Conservation (phyloP, 2,797 vertebrate species). For the Pseudochirops cupreus region DNA sequence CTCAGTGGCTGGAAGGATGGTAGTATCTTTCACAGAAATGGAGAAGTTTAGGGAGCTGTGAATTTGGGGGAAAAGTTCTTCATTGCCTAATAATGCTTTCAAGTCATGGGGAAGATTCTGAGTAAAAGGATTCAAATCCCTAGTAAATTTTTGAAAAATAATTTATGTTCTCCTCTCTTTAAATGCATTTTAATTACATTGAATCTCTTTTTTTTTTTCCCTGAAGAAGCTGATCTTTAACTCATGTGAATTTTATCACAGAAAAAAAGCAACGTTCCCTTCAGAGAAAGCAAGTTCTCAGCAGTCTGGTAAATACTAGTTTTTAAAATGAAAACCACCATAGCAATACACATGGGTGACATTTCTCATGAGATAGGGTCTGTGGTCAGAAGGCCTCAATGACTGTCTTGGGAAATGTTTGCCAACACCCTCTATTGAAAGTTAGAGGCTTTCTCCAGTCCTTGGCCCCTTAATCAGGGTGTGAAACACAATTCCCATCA, state of each 20-base stretch:
- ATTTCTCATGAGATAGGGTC: background rate
- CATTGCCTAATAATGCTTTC: background rate
- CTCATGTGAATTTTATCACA: constrained; percentile 8
- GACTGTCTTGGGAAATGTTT: constrained; percentile 68
- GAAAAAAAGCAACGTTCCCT: background rate
- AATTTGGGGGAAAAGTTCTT: background rate
- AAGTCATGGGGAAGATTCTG: background rate
- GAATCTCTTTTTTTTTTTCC: background rate
- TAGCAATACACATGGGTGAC: background rate
- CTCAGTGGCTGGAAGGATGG: background rate
- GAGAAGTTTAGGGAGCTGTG: background rate
- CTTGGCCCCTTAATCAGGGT: constrained; percentile 63
- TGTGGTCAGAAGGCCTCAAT: constrained; percentile 9
- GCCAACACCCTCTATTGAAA: constrained; percentile 70
- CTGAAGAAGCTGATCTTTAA: constrained; percentile 45
- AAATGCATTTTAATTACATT: constrained; percentile 54
- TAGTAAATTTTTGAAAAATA: background rate
- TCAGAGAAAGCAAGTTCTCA: constrained; percentile 1
- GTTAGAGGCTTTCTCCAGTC: constrained; percentile 71
- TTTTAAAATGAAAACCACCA: constrained; percentile 53
- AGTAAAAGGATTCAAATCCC: background rate
- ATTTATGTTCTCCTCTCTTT: constrained; percentile 49
- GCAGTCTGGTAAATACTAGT: constrained; percentile 28
- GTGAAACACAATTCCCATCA: constrained; percentile 81
- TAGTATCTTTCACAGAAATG: background rate